These are phyloP conservation scores for Oreochromis niloticus DNA, from an alignment of 2,113 vertebrate species.

Conservation along the genomic window DNA sequence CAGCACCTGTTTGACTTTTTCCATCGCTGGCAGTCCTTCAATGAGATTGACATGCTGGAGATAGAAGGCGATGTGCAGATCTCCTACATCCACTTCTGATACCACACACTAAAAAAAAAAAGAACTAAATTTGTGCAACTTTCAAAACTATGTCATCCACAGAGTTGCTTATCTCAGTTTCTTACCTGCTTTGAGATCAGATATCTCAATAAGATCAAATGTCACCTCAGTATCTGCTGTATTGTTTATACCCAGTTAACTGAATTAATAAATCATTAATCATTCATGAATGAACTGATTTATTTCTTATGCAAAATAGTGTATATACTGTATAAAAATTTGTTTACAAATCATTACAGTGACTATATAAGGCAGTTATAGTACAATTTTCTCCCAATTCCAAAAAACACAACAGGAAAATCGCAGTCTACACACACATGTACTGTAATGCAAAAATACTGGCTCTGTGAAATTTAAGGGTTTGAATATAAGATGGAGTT, in stretches of 20 bases:
- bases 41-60: conserved; percentile 71
- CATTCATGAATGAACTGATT: conserved; percentile 20
- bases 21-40: conserved; percentile 68
- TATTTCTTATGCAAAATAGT: conserved; percentile 69
- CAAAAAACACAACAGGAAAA: neutral
- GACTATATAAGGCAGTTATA: conserved; percentile 34
- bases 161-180: neutral
- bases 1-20: conserved; percentile 77
- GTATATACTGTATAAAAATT: conserved; percentile 48
- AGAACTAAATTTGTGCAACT: neutral
- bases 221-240: neutral
- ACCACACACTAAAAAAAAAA: neutral
- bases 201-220: neutral
- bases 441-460: conserved; percentile 28
- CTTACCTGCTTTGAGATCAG: neutral
- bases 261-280: neutral
- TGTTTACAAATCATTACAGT: conserved; percentile 37
- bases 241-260: neutral
- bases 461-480: conserved; percentile 33
- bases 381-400: conserved; percentile 10
- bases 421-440: neutral
- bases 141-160: neutral
- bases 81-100: conserved; percentile 79
- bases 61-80: conserved; percentile 74
- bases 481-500: neutral